Evolutionary conservation across 2,888 invertebrate genomes (phyloP).

Genomic region (Stomorhina lunata): DNA sequence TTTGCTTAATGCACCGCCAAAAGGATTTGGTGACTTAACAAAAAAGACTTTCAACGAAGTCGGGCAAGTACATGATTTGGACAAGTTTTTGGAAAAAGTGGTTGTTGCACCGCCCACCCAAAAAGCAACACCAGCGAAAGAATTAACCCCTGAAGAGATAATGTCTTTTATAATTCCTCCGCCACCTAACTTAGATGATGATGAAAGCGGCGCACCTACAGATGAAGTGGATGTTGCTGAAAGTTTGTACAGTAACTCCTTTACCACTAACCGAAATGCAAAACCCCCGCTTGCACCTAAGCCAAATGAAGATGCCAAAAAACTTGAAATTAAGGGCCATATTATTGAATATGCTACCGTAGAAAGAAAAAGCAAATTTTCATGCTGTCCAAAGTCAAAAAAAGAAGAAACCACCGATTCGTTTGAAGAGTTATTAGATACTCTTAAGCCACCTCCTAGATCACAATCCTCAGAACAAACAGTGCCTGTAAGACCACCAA

Average conservation of each 20-base stretch:
- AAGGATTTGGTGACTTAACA: constrained; percentile 86
- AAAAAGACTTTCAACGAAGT: constrained; percentile 50
- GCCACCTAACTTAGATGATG: constrained; percentile 83
- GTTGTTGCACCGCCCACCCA: constrained; percentile 89
- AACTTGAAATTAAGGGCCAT: constrained; percentile 74
- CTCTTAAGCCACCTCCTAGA: constrained; percentile 84
- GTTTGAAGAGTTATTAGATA: constrained; percentile 77
- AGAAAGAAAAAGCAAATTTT: constrained; percentile 87
- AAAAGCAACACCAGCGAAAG: constrained; percentile 87
- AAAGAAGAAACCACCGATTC: constrained; percentile 80
- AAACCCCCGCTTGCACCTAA: constrained; percentile 3
- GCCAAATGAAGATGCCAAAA: constrained; percentile 35
- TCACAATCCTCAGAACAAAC: constrained; percentile 82
- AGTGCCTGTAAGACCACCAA: constrained; percentile 86
- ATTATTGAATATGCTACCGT: constrained; percentile 87
- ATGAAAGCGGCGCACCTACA: constrained; percentile 48
- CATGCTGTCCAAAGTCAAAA: constrained; percentile 85
- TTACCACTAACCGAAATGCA: constrained; percentile 65
- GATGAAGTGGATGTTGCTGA: constrained; percentile 69
- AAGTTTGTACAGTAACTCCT: constrained; percentile 81
- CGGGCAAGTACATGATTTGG: constrained; percentile 82
- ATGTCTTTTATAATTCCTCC: constrained; percentile 92
- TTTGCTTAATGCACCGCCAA: constrained; percentile 87
- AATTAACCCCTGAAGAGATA: constrained; percentile 90
- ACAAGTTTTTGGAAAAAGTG: constrained; percentile 90